Base-by-base conservation (phyloP, 2,888 invertebrate genomes). In the Eristalinus sepulchralis region DNA sequence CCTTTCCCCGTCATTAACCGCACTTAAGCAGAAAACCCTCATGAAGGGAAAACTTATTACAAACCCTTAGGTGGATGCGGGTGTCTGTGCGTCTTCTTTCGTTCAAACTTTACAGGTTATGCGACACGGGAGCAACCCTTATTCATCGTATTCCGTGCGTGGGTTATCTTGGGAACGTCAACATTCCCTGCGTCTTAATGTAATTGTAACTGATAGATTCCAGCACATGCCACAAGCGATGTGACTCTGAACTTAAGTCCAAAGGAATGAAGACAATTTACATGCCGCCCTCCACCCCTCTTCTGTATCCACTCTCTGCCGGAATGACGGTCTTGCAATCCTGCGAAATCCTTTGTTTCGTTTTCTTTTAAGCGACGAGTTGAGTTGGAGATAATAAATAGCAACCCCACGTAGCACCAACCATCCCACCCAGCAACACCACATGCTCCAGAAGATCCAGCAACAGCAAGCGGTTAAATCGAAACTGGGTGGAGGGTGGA, bases 381-480 rank as follows among this genome's bases (percentile, higher is more conserved):
- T 68, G 84, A 67, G 67, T 80, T 67, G 84, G 57, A 71, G 80
- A 80, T 75, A 36, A 84, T 84, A 80, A 80, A 80, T 72, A 76
- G 77, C 77, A 60, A 66, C 78, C 71, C 62, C 70, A n/a, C 39
- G n/a, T 1, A 47, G 13, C 34, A 34, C n/a, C 39, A 17, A n/a
- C n/a, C 9, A 1, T 6, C 34, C 9, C 9, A 4, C 9, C 10
- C 34, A 10, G 2, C n/a, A 47, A n/a, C 47, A 47, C 17, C 47
- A 8, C 47, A 27, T 27, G 27, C 47, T n/a, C 17, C 0, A 4
- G 17, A n/a, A 34, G n/a, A 4, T 6, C 47, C 47, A 47, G 47
- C 47, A 6, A 17, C 47, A 47, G 17, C 47, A 47, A 47, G 47
- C 47, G 17, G 47, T n/a, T 47, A 47, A 47, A 17, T 47, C 47